These are phyloP conservation scores for Drosophila sordidula DNA, from an alignment of 2,888 invertebrate genomes.

Conservation along the genomic window DNA sequence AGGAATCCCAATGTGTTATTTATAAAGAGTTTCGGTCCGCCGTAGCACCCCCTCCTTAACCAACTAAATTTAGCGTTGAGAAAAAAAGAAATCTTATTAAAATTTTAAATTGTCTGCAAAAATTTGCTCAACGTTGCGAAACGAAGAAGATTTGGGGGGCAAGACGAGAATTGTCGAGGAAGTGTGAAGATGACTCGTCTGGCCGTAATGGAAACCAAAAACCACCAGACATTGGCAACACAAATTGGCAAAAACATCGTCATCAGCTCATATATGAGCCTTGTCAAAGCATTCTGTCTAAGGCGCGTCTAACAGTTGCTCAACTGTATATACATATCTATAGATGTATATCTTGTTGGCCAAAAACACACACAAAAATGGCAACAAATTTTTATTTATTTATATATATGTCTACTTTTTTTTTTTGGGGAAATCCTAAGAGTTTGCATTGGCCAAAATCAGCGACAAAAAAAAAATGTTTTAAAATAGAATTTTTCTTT, in stretches of 20 bases:
- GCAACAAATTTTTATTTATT: constrained; percentile 53
- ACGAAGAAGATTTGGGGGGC: constrained; percentile 11
- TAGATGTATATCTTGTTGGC: constrained; percentile 15
- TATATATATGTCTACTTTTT: constrained; percentile 13
- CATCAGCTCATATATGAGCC: constrained; percentile 53
- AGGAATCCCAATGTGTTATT: constrained; percentile 58
- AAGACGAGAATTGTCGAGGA: not conserved
- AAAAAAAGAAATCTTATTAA: constrained; percentile 60
- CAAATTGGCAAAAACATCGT: constrained; percentile 44
- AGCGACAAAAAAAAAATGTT: constrained; percentile 54
- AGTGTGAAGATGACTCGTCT: constrained; percentile 22
- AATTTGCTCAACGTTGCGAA: constrained; percentile 69
- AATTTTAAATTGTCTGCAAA: constrained; percentile 79
- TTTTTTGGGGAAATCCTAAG: constrained; percentile 67
- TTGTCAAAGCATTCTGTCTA: constrained; percentile 66
- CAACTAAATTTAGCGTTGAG: constrained; percentile 68
- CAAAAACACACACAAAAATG: constrained; percentile 63
- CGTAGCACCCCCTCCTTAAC: not conserved
- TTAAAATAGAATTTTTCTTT: constrained; percentile 58
- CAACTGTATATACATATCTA: constrained; percentile 11
- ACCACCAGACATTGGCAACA: constrained; percentile 49
- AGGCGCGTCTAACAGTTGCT: constrained; percentile 66
- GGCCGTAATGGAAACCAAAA: constrained; percentile 73
- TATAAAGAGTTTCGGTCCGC: constrained; percentile 33
- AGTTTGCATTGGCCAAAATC: constrained; percentile 60